Evolutionary conservation across 1,140 invertebrate genomes (phyloP).

Genomic region (Danaus plexippus): DNA sequence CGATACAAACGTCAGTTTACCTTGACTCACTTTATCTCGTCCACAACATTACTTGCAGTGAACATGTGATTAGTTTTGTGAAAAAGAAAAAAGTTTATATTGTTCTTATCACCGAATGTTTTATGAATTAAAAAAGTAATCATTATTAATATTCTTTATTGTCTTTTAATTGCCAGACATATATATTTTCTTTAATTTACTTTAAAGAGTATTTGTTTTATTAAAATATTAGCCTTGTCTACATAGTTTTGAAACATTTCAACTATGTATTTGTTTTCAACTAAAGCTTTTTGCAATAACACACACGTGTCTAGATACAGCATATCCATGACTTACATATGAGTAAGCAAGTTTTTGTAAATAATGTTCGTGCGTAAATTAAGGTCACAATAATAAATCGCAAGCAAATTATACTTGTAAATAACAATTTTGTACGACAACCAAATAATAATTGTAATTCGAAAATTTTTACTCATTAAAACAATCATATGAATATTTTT

Average conservation of each 20-base stretch:
- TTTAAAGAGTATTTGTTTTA: neutral
- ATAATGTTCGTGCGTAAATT: constrained; percentile 21
- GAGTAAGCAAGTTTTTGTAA: constrained; percentile 27
- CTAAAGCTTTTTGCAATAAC: constrained; percentile 17
- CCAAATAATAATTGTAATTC: too few relatives aligned
- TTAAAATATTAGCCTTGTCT: constrained; percentile 3
- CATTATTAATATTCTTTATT: too few relatives aligned
- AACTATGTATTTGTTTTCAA: constrained; percentile 11
- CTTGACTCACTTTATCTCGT: constrained; percentile 62
- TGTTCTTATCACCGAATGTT: constrained; percentile 6
- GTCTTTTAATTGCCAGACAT: neutral
- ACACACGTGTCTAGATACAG: constrained; percentile 17
- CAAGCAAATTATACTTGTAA: constrained; percentile 7
- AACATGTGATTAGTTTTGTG: constrained; percentile 43
- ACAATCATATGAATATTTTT: too few relatives aligned
- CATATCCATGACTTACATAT: constrained; percentile 29
- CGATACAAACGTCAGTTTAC: constrained; percentile 48
- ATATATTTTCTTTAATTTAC: neutral
- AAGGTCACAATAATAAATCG: constrained; percentile 19
- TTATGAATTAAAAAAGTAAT: too few relatives aligned
- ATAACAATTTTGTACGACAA: constrained; percentile 3
- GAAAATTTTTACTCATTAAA: too few relatives aligned
- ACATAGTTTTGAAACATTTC: neutral
- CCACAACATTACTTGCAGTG: constrained; percentile 43
- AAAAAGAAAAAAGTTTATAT: constrained; percentile 9